Percentiles rank a stretch among this genome's conserved stretches.
Evolutionary conservation across 1,140 invertebrate species (phyloP).

Genomic region (Planococcus citri): DNA sequence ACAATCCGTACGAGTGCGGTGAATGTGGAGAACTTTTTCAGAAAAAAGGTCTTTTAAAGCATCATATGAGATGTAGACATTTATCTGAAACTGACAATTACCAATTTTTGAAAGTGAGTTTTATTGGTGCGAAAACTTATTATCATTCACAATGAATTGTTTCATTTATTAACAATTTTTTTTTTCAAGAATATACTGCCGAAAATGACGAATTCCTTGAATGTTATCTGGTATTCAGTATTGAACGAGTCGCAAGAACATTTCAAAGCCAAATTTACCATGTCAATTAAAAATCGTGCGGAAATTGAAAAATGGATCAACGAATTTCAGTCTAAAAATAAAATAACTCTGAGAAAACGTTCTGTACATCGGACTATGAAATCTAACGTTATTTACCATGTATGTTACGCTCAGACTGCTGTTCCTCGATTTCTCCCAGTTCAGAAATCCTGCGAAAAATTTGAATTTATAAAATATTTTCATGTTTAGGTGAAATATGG

Average conservation of each 20-base stretch:
- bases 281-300: not conserved
- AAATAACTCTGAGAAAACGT: not conserved
- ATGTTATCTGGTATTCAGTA: not conserved
- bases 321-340: not conserved
- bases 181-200: not conserved
- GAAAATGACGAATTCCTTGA: not conserved
- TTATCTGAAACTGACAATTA: not conserved
- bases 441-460: too few species aligned
- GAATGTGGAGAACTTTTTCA: not conserved
- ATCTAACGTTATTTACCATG: not conserved
- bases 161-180: not conserved
- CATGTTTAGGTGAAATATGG: not conserved
- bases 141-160: not conserved
- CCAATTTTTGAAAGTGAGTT: not conserved
- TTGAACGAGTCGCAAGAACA: not conserved
- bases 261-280: not conserved
- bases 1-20: not conserved
- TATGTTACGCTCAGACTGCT: not conserved
- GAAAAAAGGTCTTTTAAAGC: not conserved
- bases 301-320: not conserved
- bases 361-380: not conserved
- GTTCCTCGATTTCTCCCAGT: not conserved
- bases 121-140: not conserved
- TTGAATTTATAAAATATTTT: too few species aligned
- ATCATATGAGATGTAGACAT: slow-evolving; percentile 2